These are phyloP conservation scores for Tachysurus fulvidraco DNA, from an alignment of 2,113 vertebrate genomes.

Conservation along the genomic window DNA sequence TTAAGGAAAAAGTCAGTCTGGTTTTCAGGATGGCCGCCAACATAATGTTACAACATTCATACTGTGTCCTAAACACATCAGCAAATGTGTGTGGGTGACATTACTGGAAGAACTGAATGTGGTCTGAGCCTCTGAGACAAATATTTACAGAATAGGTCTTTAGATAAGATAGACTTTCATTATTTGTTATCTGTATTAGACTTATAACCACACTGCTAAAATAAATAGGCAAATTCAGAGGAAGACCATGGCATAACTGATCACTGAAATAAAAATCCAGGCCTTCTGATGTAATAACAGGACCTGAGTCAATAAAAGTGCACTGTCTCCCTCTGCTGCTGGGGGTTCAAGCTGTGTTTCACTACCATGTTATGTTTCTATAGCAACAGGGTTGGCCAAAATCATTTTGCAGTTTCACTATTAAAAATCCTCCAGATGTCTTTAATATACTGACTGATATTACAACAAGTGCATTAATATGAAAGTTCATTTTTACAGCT, in stretches of 20 bases:
- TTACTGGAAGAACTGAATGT: background rate
- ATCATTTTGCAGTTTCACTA: background rate
- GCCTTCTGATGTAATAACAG: background rate
- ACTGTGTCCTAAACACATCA: background rate
- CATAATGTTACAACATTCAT: slow-evolving; percentile 1
- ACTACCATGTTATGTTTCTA: background rate
- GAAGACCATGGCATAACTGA: background rate
- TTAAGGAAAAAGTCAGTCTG: background rate
- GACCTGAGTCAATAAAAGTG: background rate
- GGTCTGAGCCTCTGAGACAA: background rate
- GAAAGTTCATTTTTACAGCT: background rate
- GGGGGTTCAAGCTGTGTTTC: slow-evolving; percentile 9
- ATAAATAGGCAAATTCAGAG: background rate
- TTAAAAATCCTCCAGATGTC: background rate
- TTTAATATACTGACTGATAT: background rate
- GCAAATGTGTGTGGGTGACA: background rate
- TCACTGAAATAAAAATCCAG: background rate
- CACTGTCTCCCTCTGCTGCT: slow-evolving; percentile 23
- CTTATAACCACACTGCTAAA: background rate
- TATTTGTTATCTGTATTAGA: background rate
- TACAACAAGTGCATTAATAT: background rate
- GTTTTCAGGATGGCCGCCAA: background rate
- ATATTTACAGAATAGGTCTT: background rate
- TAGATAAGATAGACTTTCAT: background rate
- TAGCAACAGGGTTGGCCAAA: slow-evolving; percentile 16